A percentile compares a stretch with the other conserved stretches of the same genome.
Conservation (phyloP, 1,140 invertebrate genomes). For the Agrypnia vestita region DNA sequence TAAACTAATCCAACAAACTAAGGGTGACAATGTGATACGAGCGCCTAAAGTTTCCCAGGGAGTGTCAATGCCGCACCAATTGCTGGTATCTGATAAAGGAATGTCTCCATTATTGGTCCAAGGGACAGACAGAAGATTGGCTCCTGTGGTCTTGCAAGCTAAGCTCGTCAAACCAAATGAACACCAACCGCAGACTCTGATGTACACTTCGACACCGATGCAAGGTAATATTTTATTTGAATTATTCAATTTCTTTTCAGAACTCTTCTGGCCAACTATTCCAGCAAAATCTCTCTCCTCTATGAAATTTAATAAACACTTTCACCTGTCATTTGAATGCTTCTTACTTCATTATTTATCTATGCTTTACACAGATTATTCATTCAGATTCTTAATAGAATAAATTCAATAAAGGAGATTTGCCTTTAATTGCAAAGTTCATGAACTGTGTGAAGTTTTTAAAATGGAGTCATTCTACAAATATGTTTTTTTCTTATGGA, state of each 20-base stretch:
- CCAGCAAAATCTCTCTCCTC: no score
- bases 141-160: conserved; percentile 69
- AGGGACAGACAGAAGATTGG: conserved; percentile 67
- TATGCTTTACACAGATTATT: no score
- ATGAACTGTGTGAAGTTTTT: no score
- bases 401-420: no score
- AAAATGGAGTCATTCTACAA: background rate
- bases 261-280: no score
- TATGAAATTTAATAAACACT: no score
- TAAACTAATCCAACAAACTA: conserved; percentile 38
- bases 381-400: no score
- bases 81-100: conserved; percentile 63
- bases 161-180: conserved; percentile 67
- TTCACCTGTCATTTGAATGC: no score
- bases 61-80: conserved; percentile 39
- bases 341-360: no score
- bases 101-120: conserved; percentile 69
- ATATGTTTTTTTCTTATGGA: background rate
- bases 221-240: conserved; percentile 63
- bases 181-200: conserved; percentile 68
- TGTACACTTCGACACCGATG: conserved; percentile 74
- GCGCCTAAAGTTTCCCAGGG: background rate
- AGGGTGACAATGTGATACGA: conserved; percentile 5
- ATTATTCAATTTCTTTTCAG: no score
- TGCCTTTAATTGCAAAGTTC: no score